These are phyloP conservation scores for Prochilodus magdalenae DNA, from an alignment of 2,113 vertebrate genomes.

Conservation along the genomic window DNA sequence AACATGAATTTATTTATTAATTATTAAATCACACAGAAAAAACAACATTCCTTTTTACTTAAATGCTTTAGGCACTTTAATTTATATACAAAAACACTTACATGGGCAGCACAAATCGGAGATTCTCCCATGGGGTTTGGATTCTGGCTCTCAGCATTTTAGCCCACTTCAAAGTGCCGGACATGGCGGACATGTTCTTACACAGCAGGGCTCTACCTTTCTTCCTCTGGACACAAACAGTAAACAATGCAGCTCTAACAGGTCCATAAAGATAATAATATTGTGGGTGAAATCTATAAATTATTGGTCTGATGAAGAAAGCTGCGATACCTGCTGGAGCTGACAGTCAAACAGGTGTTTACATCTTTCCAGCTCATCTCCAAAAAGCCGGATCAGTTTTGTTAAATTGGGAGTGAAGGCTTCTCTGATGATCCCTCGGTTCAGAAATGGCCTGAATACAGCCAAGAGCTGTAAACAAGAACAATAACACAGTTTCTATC, in stretches of 20 bases:
- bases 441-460: slow-evolving; percentile 80
- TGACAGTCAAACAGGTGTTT: slow-evolving; percentile 74
- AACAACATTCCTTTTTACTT: too few relatives aligned
- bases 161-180: slow-evolving; percentile 79
- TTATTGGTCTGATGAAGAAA: neutral
- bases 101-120: slow-evolving; percentile 69
- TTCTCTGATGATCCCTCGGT: slow-evolving; percentile 76
- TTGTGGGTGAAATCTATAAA: neutral
- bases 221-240: slow-evolving; percentile 67
- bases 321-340: slow-evolving; percentile 70
- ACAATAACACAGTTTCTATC: slow-evolving; percentile 52
- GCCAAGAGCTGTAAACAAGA: slow-evolving; percentile 75
- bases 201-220: slow-evolving; percentile 57
- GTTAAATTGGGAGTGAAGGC: slow-evolving; percentile 79
- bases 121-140: slow-evolving; percentile 77
- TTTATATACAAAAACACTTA: slow-evolving; percentile 66
- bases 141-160: slow-evolving; percentile 77
- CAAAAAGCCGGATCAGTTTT: slow-evolving; percentile 76
- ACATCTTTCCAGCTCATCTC: slow-evolving; percentile 77
- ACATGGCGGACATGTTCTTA: slow-evolving; percentile 81
- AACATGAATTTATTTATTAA: too few relatives aligned
- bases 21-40: too few relatives aligned
- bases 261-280: neutral
- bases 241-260: neutral
- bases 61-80: neutral